These are phyloP conservation scores for Trachythela sp. DNA, from an alignment of 64 coral and sea anemone genomes.

Conservation along the genomic window DNA sequence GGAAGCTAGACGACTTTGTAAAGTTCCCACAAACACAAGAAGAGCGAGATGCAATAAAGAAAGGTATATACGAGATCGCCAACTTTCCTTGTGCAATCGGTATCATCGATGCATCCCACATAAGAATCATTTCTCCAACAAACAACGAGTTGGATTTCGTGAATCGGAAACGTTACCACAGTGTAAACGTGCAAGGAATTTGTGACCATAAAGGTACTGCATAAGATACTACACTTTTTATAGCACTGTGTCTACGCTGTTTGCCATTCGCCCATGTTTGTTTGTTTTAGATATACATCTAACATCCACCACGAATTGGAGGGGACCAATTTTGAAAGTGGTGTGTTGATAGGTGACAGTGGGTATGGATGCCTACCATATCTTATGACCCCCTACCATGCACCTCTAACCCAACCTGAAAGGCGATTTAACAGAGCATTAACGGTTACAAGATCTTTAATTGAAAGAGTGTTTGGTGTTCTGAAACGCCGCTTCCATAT, in stretches of 20 bases:
- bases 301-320: not conserved
- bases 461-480: not conserved
- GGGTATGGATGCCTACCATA: not conserved
- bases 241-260: too few species aligned
- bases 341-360: not conserved
- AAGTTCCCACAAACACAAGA: not conserved
- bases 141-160: conserved; percentile 16
- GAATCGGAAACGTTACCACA: conserved; percentile 29
- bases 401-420: too few species aligned
- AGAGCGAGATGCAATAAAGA: conserved; percentile 16
- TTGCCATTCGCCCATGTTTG: too few species aligned
- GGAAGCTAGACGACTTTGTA: conserved; percentile 18
- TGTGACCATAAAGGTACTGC: conserved; percentile 31
- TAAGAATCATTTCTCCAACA: conserved; percentile 17
- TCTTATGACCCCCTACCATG: not conserved
- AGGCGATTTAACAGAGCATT: too few species aligned
- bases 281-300: too few species aligned
- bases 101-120: conserved; percentile 24
- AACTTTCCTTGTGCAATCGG: conserved; percentile 41
- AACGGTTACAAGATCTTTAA: not conserved
- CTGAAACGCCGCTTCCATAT: not conserved
- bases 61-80: conserved; percentile 28
- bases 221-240: too few species aligned
- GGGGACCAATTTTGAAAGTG: not conserved
- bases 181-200: conserved; percentile 28